Base-by-base conservation (phyloP, 2,888 invertebrate species). In the Megaustenia siamemsis region DNA sequence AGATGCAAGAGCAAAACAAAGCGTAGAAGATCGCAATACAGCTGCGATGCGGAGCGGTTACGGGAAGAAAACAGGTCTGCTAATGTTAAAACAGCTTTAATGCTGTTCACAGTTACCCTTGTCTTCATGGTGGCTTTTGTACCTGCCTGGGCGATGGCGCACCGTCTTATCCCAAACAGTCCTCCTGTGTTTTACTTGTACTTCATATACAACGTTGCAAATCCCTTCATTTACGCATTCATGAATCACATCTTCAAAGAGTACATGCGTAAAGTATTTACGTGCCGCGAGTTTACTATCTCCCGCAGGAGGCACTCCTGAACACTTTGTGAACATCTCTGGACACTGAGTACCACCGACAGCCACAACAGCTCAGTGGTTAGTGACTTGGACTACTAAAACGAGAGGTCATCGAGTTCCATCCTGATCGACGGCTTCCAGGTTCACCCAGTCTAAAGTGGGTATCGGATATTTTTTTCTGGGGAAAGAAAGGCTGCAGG, bases 221-320 rank as follows among this genome's bases (percentile, higher is more conserved):
- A 94, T 85, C 93, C 93, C 0, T 92, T 94, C 82, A 93, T 94
- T 82, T 94, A 94, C 87, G 93, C 93, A 49, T 94, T 94, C 86
- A 93, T 94, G 92, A 94, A 94, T 88, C 90, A 91, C 83, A 91
- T 90, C 78, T 93, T 93, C 86, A 88, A 92, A 68, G 88, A 90
- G n/a, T 91, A 93, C 78, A 85, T 93, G 82, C 87, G 87, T 28
- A 86, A 88, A 68, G 86, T 90, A 24, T 88, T 90, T 49, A 79
- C 75, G 1, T 88, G 87, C 45, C 32, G 71, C 18, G 21, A 32
- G 24, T 18, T 71, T 24, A 35, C 69, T 18, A 43, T 38, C 4
- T 28, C 68, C 12, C 45, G 32, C 0, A 49, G 76, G 24, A 28
- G 45, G 21, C 12, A 0, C 12, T 43, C 56, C 18, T 73, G 32